phyloP scores from a whole-genome alignment of 2,797 vertebrate genomes.

The Apodemus agrarius region DNA sequence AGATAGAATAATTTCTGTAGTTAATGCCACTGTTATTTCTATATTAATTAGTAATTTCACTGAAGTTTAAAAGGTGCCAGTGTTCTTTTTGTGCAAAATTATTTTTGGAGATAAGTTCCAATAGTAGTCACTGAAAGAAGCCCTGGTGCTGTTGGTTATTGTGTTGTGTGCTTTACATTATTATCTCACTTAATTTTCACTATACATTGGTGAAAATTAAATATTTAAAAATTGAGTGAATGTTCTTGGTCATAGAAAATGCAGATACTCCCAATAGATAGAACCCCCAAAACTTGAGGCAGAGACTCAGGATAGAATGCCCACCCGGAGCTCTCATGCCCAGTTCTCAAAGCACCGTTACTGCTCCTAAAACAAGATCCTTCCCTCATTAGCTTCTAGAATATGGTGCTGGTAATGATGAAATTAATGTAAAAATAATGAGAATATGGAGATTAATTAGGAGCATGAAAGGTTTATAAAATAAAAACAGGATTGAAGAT shows the following conservation, averaged over 20 bases:
- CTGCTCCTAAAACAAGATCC: background rate
- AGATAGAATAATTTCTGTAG: slow-evolving; percentile 17
- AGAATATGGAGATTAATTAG: background rate
- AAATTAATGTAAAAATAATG: background rate
- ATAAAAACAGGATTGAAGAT: background rate
- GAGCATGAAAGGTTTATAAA: background rate
- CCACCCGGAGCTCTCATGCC: background rate
- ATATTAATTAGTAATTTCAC: slow-evolving; percentile 30
- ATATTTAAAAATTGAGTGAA: background rate
- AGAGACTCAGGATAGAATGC: background rate
- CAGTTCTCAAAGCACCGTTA: background rate
- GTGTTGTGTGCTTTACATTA: background rate
- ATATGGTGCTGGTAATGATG: background rate
- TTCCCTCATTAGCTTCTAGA: slow-evolving; percentile 1
- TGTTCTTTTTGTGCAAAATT: slow-evolving; percentile 42
- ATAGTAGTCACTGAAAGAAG: background rate
- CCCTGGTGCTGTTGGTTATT: background rate
- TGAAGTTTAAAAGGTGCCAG: slow-evolving; percentile 54
- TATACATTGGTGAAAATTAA: background rate
- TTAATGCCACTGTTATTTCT: background rate
- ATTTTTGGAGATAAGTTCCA: slow-evolving; percentile 50
- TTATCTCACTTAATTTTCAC: slow-evolving; percentile 6
- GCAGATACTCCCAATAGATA: background rate
- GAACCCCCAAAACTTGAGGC: background rate
- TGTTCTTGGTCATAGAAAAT: background rate